Evolutionary conservation across 1,140 invertebrate genomes (phyloP), one percentile per base, ranked within the genome.

Genomic region (Heliothis virescens): DNA sequence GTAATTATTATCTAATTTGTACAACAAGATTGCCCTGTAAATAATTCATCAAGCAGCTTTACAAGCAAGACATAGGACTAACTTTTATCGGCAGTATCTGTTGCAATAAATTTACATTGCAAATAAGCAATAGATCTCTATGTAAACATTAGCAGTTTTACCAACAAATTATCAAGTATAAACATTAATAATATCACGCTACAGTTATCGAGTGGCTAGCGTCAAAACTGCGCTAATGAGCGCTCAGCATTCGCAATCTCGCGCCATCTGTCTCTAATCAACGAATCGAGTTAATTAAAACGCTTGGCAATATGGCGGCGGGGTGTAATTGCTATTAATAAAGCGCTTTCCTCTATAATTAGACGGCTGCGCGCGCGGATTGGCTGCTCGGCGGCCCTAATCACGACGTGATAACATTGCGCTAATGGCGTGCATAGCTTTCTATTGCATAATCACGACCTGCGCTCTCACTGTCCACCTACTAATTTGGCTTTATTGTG

Each of bases 281-380:
- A 92, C 91, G 92, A 87, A 92, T 89, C 83, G 84, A 94, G 91
- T 94, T 93, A 94, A 94, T 94, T 92, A 94, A 94, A 94, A 93
- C 91, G 91, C 89, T 88, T 86, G 84, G 90, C 91, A 94, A 91
- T 90, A 93, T 93, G 93, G 93, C 93, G 91, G 88, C 89, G 79
- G 82, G 87, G 86, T 88, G 88, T 93, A 92, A 94, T 94, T 93
- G 93, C 93, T 94, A 94, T 91, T 94, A 94, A 94, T 94, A 94
- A 92, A 94, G 91, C 88, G 91, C 90, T 92, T 91, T 92, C 91
- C 93, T 93, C 90, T 94, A 92, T 94, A 94, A 94, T 94, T 92
- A 92, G 92, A 89, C 81, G 86, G 85, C 79, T 47, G 85, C 77
- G 87, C 73, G 85, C 89, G 86, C 90, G 87, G 91, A 93, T 93